Conservation (phyloP, 2,797 vertebrate genomes). For the Simalia tracyae region DNA sequence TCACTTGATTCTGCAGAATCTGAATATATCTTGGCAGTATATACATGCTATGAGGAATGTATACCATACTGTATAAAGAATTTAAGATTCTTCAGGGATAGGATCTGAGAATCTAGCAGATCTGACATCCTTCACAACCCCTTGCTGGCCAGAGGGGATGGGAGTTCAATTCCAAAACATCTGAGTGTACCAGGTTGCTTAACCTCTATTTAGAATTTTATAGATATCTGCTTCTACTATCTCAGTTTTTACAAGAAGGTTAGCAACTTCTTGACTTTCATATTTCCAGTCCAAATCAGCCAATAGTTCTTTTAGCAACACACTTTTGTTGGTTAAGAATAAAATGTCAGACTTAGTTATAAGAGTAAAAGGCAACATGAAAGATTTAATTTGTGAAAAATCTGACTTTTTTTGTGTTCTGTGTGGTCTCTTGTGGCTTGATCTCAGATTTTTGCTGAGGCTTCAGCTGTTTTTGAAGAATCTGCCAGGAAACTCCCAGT, state of each 20-base stretch:
- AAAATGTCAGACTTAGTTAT: not conserved
- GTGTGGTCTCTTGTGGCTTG: not conserved
- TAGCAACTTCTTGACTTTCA: not conserved
- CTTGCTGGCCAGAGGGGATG: not conserved
- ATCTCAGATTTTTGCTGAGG: conserved; percentile 6
- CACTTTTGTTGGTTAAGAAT: not conserved
- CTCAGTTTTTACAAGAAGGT: not conserved
- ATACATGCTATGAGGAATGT: not conserved
- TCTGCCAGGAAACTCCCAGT: not conserved
- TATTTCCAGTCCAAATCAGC: not conserved
- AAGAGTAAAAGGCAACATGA: not conserved
- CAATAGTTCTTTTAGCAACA: not conserved
- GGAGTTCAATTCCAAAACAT: not conserved
- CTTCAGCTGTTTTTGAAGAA: conserved; percentile 10
- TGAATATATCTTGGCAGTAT: not conserved
- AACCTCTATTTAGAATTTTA: not conserved
- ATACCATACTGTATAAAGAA: not conserved
- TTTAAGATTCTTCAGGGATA: not conserved
- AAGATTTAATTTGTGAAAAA: conserved; percentile 15
- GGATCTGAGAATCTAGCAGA: not conserved
- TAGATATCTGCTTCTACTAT: not conserved
- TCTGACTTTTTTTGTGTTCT: too few species aligned
- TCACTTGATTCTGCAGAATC: not conserved
- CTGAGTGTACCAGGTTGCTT: not conserved
- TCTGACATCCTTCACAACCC: not conserved